Conservation (phyloP, 2,888 invertebrate genomes). For the Agonopterix alstromeriana region DNA sequence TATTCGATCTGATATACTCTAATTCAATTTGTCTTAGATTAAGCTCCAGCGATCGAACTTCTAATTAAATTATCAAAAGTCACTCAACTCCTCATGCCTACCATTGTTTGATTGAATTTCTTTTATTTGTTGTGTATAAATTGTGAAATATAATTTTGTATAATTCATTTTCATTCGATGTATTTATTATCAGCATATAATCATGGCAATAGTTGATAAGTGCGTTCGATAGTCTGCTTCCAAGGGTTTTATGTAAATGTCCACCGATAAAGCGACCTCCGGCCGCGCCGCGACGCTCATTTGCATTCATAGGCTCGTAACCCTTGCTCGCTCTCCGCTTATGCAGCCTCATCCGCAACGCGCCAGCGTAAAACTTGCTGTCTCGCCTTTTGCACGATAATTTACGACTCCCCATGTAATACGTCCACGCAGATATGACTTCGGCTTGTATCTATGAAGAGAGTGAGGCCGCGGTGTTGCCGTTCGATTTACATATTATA, state of each 20-base stretch:
- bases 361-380: slow-evolving; percentile 60
- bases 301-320: slow-evolving; percentile 76
- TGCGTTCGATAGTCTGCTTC: slow-evolving; percentile 47
- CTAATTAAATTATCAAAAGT: slow-evolving; percentile 11
- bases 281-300: slow-evolving; percentile 60
- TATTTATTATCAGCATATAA: slow-evolving; percentile 47
- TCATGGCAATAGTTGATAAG: slow-evolving; percentile 47
- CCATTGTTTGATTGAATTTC: background rate
- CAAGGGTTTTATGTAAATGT: slow-evolving; percentile 69
- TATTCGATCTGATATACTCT: slow-evolving; percentile 6
- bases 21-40: slow-evolving; percentile 24
- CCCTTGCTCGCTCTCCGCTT: slow-evolving; percentile 64
- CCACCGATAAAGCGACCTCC: slow-evolving; percentile 62
- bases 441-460: slow-evolving; percentile 53
- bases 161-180: slow-evolving; percentile 29
- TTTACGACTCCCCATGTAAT: slow-evolving; percentile 71
- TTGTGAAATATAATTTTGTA: slow-evolving; percentile 12
- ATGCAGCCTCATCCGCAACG: slow-evolving; percentile 49
- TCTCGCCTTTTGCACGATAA: slow-evolving; percentile 67
- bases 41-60: slow-evolving; percentile 14
- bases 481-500: slow-evolving; percentile 76
- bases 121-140: background rate
- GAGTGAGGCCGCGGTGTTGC: slow-evolving; percentile 61
- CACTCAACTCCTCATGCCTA: slow-evolving; percentile 5
- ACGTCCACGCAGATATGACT: slow-evolving; percentile 68